Base-by-base conservation (phyloP, 2,888 invertebrate species). In the Drosophila meridiana region DNA sequence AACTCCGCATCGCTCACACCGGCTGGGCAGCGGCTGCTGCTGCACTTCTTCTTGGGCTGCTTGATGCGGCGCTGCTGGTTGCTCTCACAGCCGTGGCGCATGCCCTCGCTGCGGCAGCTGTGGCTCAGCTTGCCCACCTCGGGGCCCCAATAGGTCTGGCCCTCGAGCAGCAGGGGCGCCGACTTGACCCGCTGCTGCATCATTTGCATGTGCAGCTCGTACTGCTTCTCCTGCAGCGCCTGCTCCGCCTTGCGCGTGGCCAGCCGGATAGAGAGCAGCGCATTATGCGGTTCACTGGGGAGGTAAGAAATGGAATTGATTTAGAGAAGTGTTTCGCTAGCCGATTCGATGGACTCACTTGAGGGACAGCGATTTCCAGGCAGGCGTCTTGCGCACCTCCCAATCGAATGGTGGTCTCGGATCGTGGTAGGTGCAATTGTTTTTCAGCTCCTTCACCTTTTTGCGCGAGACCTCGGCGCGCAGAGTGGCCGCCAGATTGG, bases 361-460 rank as follows among this genome's bases (percentile, higher is more conserved):
- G 4, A 92, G 76, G 3, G 92, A 84, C 8, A 93, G 68, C 0
- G 92, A 91, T 70, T 93, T 93, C 93, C 93, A 93, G 6, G 93
- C 93, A 0, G 93, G 93, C 7, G 92, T 93, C 76, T 92, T 93
- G 3, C 92, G 85, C 1, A 93, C 93, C 76, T 93, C 93, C 93
- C 93, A 93, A 72, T 93, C 92, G 5, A 91, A 78, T 14, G 88
- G 90, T 2, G 90, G 86, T n/a, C 84, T 80, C 0, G 82, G 83
- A 57, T 92, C 90, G 26, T 87, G 83, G 26, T 78, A 90, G 2
- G 89, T 91, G 61, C 92, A 92, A 67, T 90, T 92, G 60, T 83
- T 91, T 65, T 91, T 80, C 6, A 93, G 73, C 62, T 92, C 92
- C 59, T 88, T 83, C 0, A 92, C 77, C 76, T 93, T 93, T 61